Evolutionary conservation across 1,140 invertebrate species (phyloP), one percentile per base, ranked within the genome.

Genomic region (Zophobas atratus): DNA sequence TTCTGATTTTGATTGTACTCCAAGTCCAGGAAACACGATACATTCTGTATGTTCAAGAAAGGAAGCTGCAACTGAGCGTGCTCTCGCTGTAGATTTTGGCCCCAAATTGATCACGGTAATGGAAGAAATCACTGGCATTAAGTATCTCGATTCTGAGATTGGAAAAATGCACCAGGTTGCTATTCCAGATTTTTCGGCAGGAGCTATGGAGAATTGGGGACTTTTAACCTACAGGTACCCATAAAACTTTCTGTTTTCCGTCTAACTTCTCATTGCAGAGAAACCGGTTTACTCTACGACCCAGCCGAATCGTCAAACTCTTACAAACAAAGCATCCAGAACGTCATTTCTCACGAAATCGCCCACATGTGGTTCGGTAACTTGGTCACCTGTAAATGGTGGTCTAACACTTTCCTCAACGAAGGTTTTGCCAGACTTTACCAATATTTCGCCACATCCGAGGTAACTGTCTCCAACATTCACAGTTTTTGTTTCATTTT

Each of bases 201-300:
- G 93, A 39, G 96, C 95, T 35, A 95, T 96, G 94, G 95, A 96
- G 84, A 95, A 96, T 86, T 96, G 94, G 92, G 92, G 92, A 4
- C 83, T 93, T 0, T 88, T 92, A 1, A 91, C 89, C 1, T 95
- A 91, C 20, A 20, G 20, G 20, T 20, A 20, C 20, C 20, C 20
- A 20, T 20, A 0, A 20, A 20, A 20, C 20, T 20, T 20, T 20
- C 20, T 0, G 20, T 20, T 20, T 20, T 20, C 20, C 20, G 20
- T 20, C 20, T 20, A 20, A 20, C 20, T 20, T 20, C 20, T 20
- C 20, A 20, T 20, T 20, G 20, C 20, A 90, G 92, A 71, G 91
- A 93, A 81, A 88, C 87, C 1, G 87, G 88, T 41, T 81, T 93
- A 4, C 85, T 93, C 76, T 89, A 88, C 8, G 82, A 91, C 33